Percentiles rank a stretch among this genome's conserved stretches.
Conservation (phyloP, 2,113 vertebrate species). For the Eurypyga helias region DNA sequence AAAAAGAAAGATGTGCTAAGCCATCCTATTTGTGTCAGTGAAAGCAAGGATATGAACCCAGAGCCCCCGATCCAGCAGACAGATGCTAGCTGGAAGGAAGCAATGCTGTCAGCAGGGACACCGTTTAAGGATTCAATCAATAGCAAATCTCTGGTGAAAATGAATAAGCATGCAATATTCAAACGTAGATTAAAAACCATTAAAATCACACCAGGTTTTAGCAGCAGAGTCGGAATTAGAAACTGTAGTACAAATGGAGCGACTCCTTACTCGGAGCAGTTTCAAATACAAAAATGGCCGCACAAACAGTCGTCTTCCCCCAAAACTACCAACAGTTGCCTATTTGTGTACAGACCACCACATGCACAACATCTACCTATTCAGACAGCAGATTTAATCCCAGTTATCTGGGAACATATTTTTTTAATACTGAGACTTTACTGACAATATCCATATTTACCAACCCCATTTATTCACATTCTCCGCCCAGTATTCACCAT, state of each 20-base stretch:
- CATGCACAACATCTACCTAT: background rate
- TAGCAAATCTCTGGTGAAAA: slow-evolving; percentile 53
- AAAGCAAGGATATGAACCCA: slow-evolving; percentile 38
- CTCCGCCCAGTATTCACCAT: slow-evolving; percentile 3
- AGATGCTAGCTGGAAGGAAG: slow-evolving; percentile 56
- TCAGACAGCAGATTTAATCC: background rate
- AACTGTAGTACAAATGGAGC: background rate
- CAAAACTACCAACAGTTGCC: background rate
- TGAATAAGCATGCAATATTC: slow-evolving; percentile 46
- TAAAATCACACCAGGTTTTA: slow-evolving; percentile 40
- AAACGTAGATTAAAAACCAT: slow-evolving; percentile 51
- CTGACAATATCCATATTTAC: background rate
- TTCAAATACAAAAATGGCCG: background rate
- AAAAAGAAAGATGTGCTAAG: slow-evolving; percentile 54
- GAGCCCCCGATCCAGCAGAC: background rate
- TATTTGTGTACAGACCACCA: background rate
- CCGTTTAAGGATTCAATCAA: slow-evolving; percentile 51
- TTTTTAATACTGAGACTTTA: background rate
- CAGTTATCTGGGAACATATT: background rate
- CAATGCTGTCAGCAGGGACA: slow-evolving; percentile 47
- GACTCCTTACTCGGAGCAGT: background rate
- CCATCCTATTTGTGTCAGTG: slow-evolving; percentile 51
- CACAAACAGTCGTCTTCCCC: background rate
- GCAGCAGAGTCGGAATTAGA: background rate
- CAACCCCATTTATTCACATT: background rate